Evolutionary conservation across 2,797 vertebrate species (phyloP).

Genomic region (Helostoma temminkii): DNA sequence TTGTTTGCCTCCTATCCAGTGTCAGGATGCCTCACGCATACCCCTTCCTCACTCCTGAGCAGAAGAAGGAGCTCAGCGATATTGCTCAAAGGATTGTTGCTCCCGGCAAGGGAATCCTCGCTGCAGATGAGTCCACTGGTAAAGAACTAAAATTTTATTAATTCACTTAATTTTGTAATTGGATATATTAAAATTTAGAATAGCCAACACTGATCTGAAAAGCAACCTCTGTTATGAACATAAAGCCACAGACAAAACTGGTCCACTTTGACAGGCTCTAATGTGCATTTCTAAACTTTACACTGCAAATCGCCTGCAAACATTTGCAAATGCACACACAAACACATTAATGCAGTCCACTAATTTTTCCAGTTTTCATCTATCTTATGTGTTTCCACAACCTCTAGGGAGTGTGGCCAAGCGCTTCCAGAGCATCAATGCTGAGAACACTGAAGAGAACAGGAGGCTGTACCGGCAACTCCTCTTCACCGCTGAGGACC

Average conservation of each 20-base stretch:
- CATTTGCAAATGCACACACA: neutral
- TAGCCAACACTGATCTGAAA: neutral
- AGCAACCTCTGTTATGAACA: neutral
- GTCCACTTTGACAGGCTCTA: neutral
- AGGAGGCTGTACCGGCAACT: constrained; percentile 94
- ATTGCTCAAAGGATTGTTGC: constrained; percentile 91
- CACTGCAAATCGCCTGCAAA: neutral
- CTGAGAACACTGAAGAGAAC: constrained; percentile 97
- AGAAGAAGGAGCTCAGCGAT: constrained; percentile 94
- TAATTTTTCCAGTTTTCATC: neutral
- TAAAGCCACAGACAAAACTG: neutral
- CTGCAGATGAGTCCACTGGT: constrained; percentile 95
- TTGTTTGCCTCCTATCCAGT: constrained; percentile 21
- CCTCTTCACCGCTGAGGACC: constrained; percentile 90
- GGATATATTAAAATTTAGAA: too few species aligned
- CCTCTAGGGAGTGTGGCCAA: constrained; percentile 92
- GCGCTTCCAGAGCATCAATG: constrained; percentile 93
- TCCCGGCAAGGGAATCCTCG: constrained; percentile 92
- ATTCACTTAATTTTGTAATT: too few species aligned
- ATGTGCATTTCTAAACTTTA: neutral
- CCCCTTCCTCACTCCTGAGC: constrained; percentile 91
- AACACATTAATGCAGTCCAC: neutral
- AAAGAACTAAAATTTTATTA: constrained; percentile 15
- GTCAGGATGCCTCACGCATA: constrained; percentile 90
- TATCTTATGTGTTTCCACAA: neutral